These are phyloP conservation scores for Anabas testudineus DNA, from an alignment of 2,797 vertebrate species.

Conservation along the genomic window DNA sequence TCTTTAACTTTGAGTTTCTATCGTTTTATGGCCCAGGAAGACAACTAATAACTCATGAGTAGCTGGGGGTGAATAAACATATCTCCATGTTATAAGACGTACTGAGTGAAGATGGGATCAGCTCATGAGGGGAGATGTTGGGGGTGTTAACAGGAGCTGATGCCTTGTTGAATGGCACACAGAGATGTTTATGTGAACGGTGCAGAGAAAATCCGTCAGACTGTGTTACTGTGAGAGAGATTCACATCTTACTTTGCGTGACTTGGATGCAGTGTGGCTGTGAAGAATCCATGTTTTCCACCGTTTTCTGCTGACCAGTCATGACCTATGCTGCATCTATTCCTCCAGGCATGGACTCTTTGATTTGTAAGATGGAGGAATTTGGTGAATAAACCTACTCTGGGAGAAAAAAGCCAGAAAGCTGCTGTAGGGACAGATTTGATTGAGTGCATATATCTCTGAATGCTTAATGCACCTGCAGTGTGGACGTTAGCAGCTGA, in stretches of 20 bases:
- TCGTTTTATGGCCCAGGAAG: neutral
- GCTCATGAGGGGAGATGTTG: neutral
- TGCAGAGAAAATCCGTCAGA: neutral
- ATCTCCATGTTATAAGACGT: neutral
- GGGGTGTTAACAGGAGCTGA: neutral
- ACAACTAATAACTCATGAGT: neutral
- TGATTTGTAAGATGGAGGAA: constrained; percentile 10
- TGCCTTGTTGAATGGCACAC: neutral
- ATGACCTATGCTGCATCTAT: neutral
- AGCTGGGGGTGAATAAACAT: neutral
- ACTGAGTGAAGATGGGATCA: neutral
- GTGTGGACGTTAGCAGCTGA: neutral
- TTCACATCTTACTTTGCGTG: neutral
- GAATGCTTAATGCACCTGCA: neutral
- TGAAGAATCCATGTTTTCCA: neutral
- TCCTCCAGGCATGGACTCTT: constrained; percentile 14
- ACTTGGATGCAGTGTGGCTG: neutral
- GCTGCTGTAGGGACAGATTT: constrained; percentile 21
- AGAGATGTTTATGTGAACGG: neutral
- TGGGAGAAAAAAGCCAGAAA: neutral
- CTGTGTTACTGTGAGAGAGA: neutral
- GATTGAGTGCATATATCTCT: constrained; percentile 3
- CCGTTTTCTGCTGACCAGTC: constrained; percentile 8
- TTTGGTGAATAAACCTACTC: constrained; percentile 13
- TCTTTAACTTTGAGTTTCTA: neutral